Conservation (phyloP, 2,797 vertebrate species). For the Hydrophis major region DNA sequence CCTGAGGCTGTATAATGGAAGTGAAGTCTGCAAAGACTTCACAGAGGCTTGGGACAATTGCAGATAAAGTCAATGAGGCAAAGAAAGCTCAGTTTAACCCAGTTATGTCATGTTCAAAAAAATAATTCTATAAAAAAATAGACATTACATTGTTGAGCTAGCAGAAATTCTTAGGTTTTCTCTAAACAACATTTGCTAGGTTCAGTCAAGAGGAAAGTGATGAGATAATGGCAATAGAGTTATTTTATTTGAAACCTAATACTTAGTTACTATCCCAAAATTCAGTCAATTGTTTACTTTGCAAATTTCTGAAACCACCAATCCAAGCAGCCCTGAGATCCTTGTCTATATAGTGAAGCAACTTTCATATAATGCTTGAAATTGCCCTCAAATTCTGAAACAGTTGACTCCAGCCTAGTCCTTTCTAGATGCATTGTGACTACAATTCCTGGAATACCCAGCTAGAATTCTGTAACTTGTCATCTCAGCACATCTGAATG, state of each 20-base stretch:
- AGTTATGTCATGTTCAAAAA: background rate
- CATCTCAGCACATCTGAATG: background rate
- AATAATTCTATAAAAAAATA: background rate
- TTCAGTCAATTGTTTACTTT: background rate
- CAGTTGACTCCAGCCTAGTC: background rate
- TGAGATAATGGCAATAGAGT: background rate
- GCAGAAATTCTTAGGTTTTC: background rate
- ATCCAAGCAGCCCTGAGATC: background rate
- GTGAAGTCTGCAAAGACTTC: background rate
- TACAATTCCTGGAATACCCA: background rate
- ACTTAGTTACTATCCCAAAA: background rate
- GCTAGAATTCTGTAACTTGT: background rate
- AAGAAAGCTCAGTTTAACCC: background rate
- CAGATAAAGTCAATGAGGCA: background rate
- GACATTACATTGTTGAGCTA: background rate
- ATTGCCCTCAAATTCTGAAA: background rate
- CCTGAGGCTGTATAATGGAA: background rate
- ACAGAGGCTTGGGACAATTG: background rate
- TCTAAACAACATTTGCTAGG: background rate
- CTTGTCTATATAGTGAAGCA: background rate
- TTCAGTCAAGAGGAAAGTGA: background rate
- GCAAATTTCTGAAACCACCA: background rate
- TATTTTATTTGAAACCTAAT: background rate
- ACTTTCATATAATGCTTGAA: background rate
- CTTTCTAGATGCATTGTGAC: background rate